Percentiles rank a stretch among this genome's conserved stretches.
Conservation (phyloP, 2,113 vertebrate genomes). For the Synchiropus splendidus region DNA sequence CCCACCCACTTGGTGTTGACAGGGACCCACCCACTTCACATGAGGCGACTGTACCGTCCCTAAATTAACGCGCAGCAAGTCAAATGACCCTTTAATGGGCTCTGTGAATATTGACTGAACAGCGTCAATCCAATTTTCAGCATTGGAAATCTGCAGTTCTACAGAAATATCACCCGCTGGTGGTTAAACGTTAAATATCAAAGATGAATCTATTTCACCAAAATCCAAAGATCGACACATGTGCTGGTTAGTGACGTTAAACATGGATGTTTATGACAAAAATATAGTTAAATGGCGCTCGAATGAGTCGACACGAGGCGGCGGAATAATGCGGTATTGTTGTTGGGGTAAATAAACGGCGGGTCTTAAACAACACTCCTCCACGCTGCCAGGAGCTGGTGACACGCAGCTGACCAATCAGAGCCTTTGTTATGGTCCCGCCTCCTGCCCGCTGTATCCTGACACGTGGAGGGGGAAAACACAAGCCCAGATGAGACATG, state of each 20-base stretch:
- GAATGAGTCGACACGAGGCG: too few species aligned
- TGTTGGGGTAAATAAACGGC: constrained; percentile 4
- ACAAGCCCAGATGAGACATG: constrained; percentile 43
- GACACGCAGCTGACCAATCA: constrained; percentile 47
- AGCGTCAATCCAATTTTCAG: too few species aligned
- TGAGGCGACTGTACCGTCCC: not conserved
- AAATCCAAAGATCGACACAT: too few species aligned
- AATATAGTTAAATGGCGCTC: too few species aligned
- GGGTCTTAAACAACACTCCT: constrained; percentile 46
- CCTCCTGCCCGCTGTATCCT: constrained; percentile 38
- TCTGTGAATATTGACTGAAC: too few species aligned
- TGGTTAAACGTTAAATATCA: not conserved
- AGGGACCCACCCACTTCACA: constrained; percentile 17
- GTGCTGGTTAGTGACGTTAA: too few species aligned
- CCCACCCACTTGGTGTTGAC: constrained; percentile 22
- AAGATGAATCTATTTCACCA: not conserved
- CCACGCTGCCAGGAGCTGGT: constrained; percentile 39
- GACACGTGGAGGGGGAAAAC: constrained; percentile 62
- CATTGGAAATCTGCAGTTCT: too few species aligned
- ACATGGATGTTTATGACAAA: too few species aligned
- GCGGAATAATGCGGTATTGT: constrained; percentile 23
- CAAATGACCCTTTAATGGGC: too few species aligned
- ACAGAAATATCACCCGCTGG: not conserved
- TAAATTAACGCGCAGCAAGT: too few species aligned
- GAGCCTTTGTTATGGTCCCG: constrained; percentile 60